Base-by-base conservation (phyloP, 2,797 vertebrate species). In the Enteromius treurensis region DNA sequence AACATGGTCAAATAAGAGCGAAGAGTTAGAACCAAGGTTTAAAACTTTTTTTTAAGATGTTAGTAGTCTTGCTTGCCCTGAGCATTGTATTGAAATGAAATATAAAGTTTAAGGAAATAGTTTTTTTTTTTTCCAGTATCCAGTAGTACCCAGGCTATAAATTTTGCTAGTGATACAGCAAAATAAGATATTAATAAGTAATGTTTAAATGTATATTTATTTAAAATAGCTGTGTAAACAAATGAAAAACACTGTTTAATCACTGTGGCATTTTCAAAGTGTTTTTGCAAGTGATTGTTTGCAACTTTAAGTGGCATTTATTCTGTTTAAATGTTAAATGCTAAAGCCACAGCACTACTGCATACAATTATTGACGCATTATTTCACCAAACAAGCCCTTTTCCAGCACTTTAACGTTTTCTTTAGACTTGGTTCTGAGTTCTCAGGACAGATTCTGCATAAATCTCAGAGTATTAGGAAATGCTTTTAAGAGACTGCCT, bases 401-500 rank as follows among this genome's bases (percentile, higher is more conserved):
- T 69, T 37, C 53, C 5, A 23, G 32, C 47, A 26, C 23, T 79
- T 42, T 32, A 42, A 83, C 71, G 29, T 60, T 71, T 49, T 45
- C 53, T 49, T 21, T 67, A 49, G 34, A 51, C 3, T 75, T 17
- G 9, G 40, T 32, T 40, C 64, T 70, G 53, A 53, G 40, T 21
- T 71, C 49, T 81, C 71, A 64, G 29, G 51, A 53, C 19, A 74
- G 26, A 67, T 45, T 51, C 51, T 42, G 23, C 34, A 60, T 51
- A 49, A 29, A 51, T 67, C 45, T 83, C 5, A 26, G 53, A n/a
- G 55, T 73, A 68, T 85, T 75, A 68, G 86, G 23, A 49, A 74
- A 79, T 47, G 34, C 82, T 81, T 81, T 78, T 64, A 87, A 68
- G 74, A 81, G 60, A 62, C 68, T 62, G 58, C 82, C 29, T 69